phyloP scores from a whole-genome alignment of 2,797 vertebrate species.

The Pyrocephalus nanus region DNA sequence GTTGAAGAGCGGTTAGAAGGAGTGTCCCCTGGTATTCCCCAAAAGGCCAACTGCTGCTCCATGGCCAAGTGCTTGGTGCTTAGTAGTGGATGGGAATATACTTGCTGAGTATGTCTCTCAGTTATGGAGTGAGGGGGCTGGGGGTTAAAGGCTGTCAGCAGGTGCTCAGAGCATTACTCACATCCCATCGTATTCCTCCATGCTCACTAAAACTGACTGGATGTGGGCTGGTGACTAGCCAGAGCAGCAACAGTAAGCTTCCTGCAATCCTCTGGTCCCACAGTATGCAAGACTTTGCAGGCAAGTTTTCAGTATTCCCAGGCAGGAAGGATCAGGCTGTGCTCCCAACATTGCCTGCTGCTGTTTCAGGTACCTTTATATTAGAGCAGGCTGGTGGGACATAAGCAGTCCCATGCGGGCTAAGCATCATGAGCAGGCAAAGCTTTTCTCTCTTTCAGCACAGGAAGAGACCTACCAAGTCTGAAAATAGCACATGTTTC shows the following conservation, averaged over 20 bases:
- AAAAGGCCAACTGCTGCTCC: constrained; percentile 3
- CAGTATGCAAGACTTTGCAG: neutral
- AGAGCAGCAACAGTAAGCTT: neutral
- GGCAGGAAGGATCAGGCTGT: neutral
- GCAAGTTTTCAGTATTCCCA: neutral
- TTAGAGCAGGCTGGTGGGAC: neutral
- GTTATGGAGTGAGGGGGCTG: neutral
- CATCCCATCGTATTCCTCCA: neutral
- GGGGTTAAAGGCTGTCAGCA: constrained; percentile 1
- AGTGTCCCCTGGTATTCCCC: neutral
- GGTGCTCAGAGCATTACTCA: constrained; percentile 3
- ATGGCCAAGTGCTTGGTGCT: neutral
- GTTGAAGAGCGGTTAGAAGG: neutral
- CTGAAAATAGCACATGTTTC: constrained; percentile 37
- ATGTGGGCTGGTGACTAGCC: neutral
- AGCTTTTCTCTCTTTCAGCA: neutral
- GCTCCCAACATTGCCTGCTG: neutral
- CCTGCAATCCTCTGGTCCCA: neutral
- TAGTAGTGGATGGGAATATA: neutral
- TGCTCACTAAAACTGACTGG: neutral
- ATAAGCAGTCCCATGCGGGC: neutral
- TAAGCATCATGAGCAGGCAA: neutral
- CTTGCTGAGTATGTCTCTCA: neutral
- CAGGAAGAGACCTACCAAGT: neutral
- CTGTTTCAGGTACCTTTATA: neutral